Base-by-base conservation (phyloP, 2,113 vertebrate species). In the Saimiri boliviensis region DNA sequence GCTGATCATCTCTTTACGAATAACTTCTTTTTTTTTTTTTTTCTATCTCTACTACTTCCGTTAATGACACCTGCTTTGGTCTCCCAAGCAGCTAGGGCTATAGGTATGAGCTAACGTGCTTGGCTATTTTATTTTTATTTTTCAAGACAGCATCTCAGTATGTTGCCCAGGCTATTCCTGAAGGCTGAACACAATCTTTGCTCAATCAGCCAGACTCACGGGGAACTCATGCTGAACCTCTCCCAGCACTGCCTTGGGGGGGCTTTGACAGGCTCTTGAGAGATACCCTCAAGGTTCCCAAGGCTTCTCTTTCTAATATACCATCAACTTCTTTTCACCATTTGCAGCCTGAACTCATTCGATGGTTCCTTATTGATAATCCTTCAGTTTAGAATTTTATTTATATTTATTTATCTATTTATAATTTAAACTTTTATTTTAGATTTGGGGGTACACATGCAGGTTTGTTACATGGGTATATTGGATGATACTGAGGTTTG, bases 191-290 rank as follows among this genome's bases (percentile, higher is more conserved):
- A 30, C 60, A 63, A 5, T 11, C 19, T 71, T 68, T 45, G 16
- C 16, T 30, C 58, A 16, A 21, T 21, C 49, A 37, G 25, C 40
- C 79, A 23, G 25, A 21, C 54, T 56, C 37, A 21, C 13, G 1
- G 8, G 14, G 35, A 32, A 2, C 30, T 60, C 13, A 12, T 0
- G 0, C 7, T 0, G 6, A 45, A 21, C 21, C 3, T 30, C 27
- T 66, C 37, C 63, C 4, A 45, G 32, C 16, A 4, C 6, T 6
- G 3, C 21, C 47, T 14, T 74, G 7, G 45, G 4, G 37, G 8
- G n/a, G 52, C 30, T 85, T 80, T 66, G 42, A 54, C 4, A 27
- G 68, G 81, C 3, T 47, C 27, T 70, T 13, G 21, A 40, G 20
- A 58, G 71, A 74, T 21, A 2, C 16, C 3, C 23, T 49, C 14